These are phyloP conservation scores for Dioctria linearis DNA, from an alignment of 2,888 invertebrate genomes.

Conservation along the genomic window DNA sequence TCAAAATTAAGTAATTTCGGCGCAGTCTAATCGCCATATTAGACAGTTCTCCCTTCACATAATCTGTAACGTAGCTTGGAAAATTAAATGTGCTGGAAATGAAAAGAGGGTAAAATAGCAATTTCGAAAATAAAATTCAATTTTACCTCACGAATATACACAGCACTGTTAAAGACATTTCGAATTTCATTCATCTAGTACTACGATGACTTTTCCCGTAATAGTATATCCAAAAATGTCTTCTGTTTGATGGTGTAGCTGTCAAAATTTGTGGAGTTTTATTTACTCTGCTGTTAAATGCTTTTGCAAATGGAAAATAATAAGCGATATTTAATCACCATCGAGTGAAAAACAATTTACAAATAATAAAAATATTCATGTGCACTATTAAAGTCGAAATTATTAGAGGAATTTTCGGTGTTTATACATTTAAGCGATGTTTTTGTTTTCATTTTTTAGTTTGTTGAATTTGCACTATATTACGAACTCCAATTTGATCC, in stretches of 20 bases:
- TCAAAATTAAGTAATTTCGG: too few relatives aligned
- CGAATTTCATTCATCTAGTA: conserved; percentile 46
- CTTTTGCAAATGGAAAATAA: too few relatives aligned
- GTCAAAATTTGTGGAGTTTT: conserved; percentile 31
- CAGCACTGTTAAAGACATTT: neutral
- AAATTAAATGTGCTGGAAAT: too few relatives aligned
- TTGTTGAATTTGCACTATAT: conserved; percentile 9
- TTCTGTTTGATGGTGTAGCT: conserved; percentile 11
- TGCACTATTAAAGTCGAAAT: neutral
- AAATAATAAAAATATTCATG: neutral
- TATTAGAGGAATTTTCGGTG: neutral
- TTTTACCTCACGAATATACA: neutral
- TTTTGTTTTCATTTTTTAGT: conserved; percentile 48
- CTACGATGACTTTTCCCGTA: conserved; percentile 21
- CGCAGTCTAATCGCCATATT: too few relatives aligned
- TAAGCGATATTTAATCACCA: neutral
- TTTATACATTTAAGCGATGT: neutral
- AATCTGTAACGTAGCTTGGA: too few relatives aligned
- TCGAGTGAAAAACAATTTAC: neutral
- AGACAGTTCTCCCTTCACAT: too few relatives aligned
- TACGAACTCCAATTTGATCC: neutral
- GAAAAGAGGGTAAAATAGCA: too few relatives aligned
- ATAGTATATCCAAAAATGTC: conserved; percentile 46
- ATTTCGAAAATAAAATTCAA: neutral
- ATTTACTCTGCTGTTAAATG: neutral